Evolutionary conservation across 2,797 vertebrate species (phyloP).

Genomic region (Pampus argenteus): DNA sequence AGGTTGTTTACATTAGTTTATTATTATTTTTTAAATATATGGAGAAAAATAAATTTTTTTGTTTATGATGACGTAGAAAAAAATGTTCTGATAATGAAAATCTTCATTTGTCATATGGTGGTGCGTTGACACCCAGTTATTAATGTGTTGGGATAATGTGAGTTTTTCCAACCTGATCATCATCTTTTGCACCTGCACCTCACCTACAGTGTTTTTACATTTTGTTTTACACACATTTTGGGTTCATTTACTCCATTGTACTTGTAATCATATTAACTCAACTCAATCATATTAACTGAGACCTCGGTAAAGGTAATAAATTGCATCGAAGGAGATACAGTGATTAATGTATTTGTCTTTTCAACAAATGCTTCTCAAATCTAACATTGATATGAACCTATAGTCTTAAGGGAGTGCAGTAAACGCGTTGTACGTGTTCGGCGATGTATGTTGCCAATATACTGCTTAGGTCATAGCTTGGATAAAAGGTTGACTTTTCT

Average conservation of each 20-base stretch:
- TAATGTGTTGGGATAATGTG: too few relatives aligned
- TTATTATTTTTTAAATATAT: not conserved
- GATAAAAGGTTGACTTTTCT: constrained; percentile 52
- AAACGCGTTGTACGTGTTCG: too few relatives aligned
- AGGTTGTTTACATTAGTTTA: not conserved
- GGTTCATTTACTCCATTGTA: not conserved
- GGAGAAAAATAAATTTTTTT: not conserved
- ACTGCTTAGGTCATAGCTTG: constrained; percentile 35
- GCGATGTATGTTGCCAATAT: constrained; percentile 17
- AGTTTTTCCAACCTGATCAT: constrained; percentile 1
- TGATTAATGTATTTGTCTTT: constrained; percentile 26
- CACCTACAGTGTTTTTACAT: not conserved
- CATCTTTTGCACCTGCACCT: not conserved
- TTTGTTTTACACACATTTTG: not conserved
- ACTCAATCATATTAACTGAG: too few relatives aligned
- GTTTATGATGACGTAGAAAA: too few relatives aligned
- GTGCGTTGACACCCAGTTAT: not conserved
- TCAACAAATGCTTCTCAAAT: constrained; percentile 14
- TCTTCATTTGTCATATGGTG: not conserved
- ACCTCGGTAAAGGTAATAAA: constrained; percentile 7
- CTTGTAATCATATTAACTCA: not conserved
- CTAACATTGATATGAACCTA: constrained; percentile 30
- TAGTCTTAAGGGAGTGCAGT: constrained; percentile 20
- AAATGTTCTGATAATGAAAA: too few relatives aligned
- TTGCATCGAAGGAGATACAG: constrained; percentile 1